Conservation (phyloP, 1,140 invertebrate genomes). For the Amyelois transitella region DNA sequence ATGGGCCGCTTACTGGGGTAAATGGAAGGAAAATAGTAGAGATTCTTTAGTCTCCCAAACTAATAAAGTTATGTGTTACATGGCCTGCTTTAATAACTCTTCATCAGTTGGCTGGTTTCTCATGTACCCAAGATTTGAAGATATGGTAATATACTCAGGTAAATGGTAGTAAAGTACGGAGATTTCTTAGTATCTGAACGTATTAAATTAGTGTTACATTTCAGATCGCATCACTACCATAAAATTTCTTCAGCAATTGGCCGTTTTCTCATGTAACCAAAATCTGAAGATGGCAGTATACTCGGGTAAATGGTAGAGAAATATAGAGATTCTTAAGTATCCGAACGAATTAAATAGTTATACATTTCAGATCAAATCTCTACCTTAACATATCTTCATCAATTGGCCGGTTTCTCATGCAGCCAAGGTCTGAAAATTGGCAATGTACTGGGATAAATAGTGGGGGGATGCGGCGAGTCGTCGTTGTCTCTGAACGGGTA, state of each 20-base stretch:
- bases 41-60: no score
- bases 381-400: conserved; percentile 6
- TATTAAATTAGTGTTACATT: no score
- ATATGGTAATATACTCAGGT: conserved; percentile 94
- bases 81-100: no score
- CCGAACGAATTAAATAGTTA: background rate
- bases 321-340: background rate
- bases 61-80: no score
- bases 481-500: conserved; percentile 86
- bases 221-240: no score
- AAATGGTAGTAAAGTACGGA: conserved; percentile 84
- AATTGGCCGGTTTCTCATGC: conserved; percentile 75
- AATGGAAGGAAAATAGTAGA: no score
- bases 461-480: conserved; percentile 79
- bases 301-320: background rate
- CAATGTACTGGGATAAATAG: conserved; percentile 92
- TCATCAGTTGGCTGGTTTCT: conserved; percentile 41
- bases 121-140: conserved; percentile 91
- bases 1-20: no score
- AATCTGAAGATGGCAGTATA: no score
- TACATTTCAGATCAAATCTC: background rate
- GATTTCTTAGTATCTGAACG: conserved; percentile 81
- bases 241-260: no score
- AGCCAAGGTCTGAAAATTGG: conserved; percentile 95
- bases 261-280: no score